Conservation (phyloP, 2,113 vertebrate genomes). For the Pseudorhombus dupliciocellatus region DNA sequence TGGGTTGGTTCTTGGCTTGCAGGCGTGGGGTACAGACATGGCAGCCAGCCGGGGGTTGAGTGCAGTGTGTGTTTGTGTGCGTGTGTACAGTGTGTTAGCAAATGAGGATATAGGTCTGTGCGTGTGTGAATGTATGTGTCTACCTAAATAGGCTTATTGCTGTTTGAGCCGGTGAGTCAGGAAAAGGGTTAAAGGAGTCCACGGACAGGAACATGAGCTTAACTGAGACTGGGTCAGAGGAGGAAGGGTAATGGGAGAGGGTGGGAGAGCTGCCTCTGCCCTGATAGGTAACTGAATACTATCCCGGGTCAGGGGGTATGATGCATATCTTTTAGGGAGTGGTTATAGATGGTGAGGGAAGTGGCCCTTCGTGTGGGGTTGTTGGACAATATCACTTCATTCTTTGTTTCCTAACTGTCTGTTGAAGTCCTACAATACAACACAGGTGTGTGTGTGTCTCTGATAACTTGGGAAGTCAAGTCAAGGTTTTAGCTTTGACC, state of each 20-base stretch:
- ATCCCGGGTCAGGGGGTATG: constrained; percentile 60
- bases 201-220: constrained; percentile 37
- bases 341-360: constrained; percentile 37
- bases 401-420: constrained; percentile 65
- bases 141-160: constrained; percentile 49
- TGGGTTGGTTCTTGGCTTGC: constrained; percentile 48
- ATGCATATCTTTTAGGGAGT: constrained; percentile 59
- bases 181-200: constrained; percentile 48
- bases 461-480: neutral
- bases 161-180: constrained; percentile 50
- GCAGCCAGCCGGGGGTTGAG: constrained; percentile 22
- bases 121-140: constrained; percentile 35
- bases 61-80: constrained; percentile 1
- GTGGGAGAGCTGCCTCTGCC: constrained; percentile 33
- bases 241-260: constrained; percentile 46
- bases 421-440: constrained; percentile 6
- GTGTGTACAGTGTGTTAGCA: neutral
- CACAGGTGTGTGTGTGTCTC: constrained; percentile 34
- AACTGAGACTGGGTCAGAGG: constrained; percentile 16
- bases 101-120: neutral
- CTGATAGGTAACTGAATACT: constrained; percentile 66
- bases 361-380: constrained; percentile 28
- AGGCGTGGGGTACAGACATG: constrained; percentile 34
- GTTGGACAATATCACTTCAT: constrained; percentile 60
- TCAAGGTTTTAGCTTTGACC: constrained; percentile 7